phyloP scores from a whole-genome alignment of 2,113 vertebrate species.

The Chitala chitala region DNA sequence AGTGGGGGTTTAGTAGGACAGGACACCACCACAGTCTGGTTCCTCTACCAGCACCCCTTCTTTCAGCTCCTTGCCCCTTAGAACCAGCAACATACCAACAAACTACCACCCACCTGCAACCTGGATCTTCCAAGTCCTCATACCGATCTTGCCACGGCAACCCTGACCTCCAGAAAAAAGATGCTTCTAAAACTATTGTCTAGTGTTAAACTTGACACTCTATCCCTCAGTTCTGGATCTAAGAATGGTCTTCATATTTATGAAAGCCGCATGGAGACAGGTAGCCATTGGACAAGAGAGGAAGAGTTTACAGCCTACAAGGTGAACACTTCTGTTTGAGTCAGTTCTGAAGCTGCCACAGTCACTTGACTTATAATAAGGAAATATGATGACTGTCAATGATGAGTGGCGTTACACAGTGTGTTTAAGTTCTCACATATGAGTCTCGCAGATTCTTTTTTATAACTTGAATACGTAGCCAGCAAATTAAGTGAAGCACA shows the following conservation, averaged over 20 bases:
- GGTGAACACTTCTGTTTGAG: background rate
- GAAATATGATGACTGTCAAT: background rate
- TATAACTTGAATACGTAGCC: conserved; percentile 1
- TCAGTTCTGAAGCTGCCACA: background rate
- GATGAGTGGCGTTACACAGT: background rate
- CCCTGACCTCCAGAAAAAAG: background rate
- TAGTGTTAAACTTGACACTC: background rate
- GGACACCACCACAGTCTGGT: conserved; percentile 26
- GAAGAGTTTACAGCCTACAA: background rate
- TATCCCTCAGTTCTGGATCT: background rate
- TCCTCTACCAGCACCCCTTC: conserved; percentile 35
- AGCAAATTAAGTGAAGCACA: conserved; percentile 6
- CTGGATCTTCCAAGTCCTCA: background rate
- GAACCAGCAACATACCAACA: background rate
- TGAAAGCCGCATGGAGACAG: conserved; percentile 18
- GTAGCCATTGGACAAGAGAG: conserved; percentile 14
- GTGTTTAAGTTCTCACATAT: background rate
- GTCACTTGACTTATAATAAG: background rate
- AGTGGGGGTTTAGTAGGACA: conserved; percentile 69
- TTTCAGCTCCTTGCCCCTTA: conserved; percentile 20
- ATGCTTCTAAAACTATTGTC: background rate
- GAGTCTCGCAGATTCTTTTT: background rate
- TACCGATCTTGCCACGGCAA: conserved; percentile 1
- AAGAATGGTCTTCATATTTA: background rate
- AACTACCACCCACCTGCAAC: conserved; percentile 9